A percentile compares a stretch with the other conserved stretches of the same genome.
phyloP scores from a whole-genome alignment of 2,113 vertebrate species.

The Dasyornis broadbenti region DNA sequence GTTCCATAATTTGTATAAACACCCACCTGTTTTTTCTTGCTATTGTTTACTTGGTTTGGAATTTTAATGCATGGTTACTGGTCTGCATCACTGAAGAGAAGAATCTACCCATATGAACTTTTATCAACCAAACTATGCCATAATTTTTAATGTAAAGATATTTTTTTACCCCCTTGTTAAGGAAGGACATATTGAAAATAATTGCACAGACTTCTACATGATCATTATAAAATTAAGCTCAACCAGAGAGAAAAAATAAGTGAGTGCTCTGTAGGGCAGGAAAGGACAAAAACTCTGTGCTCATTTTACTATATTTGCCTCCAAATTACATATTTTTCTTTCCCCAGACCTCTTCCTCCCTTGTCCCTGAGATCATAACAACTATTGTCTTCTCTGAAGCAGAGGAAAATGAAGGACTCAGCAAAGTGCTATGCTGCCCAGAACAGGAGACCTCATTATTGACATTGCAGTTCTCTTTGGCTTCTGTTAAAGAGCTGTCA shows the following conservation, averaged over 20 bases:
- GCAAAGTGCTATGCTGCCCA: background rate
- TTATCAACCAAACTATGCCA: background rate
- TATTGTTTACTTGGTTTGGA: background rate
- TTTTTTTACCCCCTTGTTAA: accelerated
- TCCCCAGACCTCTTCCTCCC: background rate
- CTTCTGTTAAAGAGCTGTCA: background rate
- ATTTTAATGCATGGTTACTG: background rate
- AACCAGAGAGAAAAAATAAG: background rate
- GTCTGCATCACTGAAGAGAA: background rate
- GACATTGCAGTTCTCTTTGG: background rate
- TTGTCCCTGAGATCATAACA: background rate
- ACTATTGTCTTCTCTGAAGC: background rate
- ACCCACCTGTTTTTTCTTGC: background rate
- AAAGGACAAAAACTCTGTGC: background rate
- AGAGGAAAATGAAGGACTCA: background rate
- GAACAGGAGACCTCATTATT: background rate
- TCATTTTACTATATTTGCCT: background rate
- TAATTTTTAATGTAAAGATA: background rate
- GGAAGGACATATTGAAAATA: background rate
- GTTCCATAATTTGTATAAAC: background rate
- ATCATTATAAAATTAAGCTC: background rate
- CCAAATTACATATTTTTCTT: background rate
- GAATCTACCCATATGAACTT: background rate
- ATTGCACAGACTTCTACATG: background rate
- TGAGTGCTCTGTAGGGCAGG: accelerated